Conservation (phyloP, 2,888 invertebrate species). For the Lepidonotus clava region DNA sequence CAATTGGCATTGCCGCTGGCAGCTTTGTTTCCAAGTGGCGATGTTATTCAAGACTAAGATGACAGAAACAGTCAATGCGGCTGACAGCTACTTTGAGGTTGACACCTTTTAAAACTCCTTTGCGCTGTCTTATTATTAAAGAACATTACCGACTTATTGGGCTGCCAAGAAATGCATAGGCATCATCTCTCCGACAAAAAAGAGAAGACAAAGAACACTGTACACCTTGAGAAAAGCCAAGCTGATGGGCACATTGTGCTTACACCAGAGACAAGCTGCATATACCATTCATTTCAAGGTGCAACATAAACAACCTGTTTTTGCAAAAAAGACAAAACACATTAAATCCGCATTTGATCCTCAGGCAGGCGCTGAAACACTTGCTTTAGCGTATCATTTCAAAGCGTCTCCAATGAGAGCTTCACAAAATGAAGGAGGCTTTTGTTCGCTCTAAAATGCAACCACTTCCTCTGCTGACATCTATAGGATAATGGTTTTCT, state of each 20-base stretch:
- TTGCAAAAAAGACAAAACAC: not conserved
- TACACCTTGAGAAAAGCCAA: not conserved
- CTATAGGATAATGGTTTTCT: not conserved
- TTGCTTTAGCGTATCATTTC: not conserved
- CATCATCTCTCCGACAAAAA: not conserved
- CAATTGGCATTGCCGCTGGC: not conserved
- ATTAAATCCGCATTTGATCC: slow-evolving; percentile 2
- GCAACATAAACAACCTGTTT: no score
- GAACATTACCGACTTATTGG: not conserved
- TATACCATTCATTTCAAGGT: no score
- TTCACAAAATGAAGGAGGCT: not conserved
- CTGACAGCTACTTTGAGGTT: slow-evolving; percentile 1
- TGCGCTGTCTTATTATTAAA: not conserved
- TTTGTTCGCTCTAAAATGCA: not conserved
- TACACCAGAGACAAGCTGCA: no score
- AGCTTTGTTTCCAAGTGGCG: not conserved
- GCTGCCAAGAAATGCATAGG: not conserved
- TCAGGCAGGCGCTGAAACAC: not conserved
- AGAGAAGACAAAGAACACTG: not conserved
- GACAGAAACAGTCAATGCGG: not conserved
- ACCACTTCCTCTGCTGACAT: not conserved
- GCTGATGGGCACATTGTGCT: not conserved
- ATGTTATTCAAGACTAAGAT: not conserved
- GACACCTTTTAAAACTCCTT: not conserved
- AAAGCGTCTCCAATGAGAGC: not conserved